Conservation (phyloP, 2,797 vertebrate genomes). For the Sebastolobus altivelis region DNA sequence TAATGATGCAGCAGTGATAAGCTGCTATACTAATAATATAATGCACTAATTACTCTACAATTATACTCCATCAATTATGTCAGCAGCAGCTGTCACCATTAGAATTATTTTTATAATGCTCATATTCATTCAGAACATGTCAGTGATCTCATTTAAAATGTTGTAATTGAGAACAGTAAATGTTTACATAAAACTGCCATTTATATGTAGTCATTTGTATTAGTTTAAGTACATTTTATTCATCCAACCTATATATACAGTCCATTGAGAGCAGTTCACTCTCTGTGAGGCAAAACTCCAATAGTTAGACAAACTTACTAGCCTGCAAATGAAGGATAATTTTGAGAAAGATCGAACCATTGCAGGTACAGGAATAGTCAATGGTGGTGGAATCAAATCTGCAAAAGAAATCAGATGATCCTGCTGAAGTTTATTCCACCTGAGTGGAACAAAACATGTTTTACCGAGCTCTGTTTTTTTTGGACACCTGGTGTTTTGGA, state of each 20-base stretch:
- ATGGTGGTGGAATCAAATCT: background rate
- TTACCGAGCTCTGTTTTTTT: no score
- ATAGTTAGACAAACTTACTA: background rate
- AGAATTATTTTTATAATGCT: background rate
- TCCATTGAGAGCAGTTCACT: background rate
- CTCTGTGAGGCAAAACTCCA: background rate
- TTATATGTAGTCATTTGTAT: background rate
- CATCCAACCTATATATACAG: background rate
- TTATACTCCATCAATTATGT: background rate
- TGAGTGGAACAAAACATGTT: background rate
- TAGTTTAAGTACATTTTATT: background rate
- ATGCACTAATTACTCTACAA: background rate
- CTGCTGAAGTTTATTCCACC: background rate
- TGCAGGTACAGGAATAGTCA: background rate
- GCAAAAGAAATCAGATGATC: background rate
- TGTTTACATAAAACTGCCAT: background rate
- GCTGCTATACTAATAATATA: background rate
- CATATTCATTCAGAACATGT: background rate
- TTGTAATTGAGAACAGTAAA: background rate
- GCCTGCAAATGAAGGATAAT: background rate
- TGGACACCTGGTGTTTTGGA: no score
- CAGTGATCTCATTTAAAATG: background rate
- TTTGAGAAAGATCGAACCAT: background rate
- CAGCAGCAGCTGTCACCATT: background rate
- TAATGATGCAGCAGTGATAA: background rate